phyloP scores from a whole-genome alignment of 2,113 vertebrate genomes.

The Arizona elegans region DNA sequence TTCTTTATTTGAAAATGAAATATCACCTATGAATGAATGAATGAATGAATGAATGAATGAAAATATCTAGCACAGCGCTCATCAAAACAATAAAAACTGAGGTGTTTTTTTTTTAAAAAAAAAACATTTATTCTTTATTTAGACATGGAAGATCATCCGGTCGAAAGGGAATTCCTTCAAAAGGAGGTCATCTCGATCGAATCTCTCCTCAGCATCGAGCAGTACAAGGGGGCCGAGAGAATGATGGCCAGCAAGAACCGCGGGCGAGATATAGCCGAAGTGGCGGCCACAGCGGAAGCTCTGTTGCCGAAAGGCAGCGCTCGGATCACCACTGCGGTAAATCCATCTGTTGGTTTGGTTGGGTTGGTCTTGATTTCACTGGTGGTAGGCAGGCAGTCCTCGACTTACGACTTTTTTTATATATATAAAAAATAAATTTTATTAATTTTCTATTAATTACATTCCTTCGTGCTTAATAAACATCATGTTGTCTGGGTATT shows the following conservation, averaged over 20 bases:
- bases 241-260: slow-evolving; percentile 70
- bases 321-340: slow-evolving; percentile 80
- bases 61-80: not conserved
- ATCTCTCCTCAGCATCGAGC: slow-evolving; percentile 84
- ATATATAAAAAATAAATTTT: too few relatives aligned
- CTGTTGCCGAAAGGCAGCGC: slow-evolving; percentile 87
- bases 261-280: slow-evolving; percentile 83
- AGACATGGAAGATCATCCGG: slow-evolving; percentile 72
- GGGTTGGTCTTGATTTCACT: not conserved
- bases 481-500: too few relatives aligned
- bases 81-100: not conserved
- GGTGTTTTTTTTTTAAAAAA: too few relatives aligned
- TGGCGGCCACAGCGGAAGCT: slow-evolving; percentile 84
- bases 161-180: slow-evolving; percentile 60
- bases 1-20: too few relatives aligned
- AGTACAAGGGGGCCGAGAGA: slow-evolving; percentile 78
- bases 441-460: too few relatives aligned
- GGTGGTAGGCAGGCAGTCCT: not conserved
- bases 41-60: not conserved
- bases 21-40: too few relatives aligned
- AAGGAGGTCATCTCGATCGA: slow-evolving; percentile 85
- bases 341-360: slow-evolving; percentile 19
- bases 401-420: not conserved
- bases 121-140: slow-evolving; percentile 17
- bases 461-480: too few relatives aligned